A percentile compares a stretch with the other conserved stretches of the same genome.
These are phyloP conservation scores for Chaetodon trifasciatus DNA, from an alignment of 2,797 vertebrate species.

Conservation along the genomic window DNA sequence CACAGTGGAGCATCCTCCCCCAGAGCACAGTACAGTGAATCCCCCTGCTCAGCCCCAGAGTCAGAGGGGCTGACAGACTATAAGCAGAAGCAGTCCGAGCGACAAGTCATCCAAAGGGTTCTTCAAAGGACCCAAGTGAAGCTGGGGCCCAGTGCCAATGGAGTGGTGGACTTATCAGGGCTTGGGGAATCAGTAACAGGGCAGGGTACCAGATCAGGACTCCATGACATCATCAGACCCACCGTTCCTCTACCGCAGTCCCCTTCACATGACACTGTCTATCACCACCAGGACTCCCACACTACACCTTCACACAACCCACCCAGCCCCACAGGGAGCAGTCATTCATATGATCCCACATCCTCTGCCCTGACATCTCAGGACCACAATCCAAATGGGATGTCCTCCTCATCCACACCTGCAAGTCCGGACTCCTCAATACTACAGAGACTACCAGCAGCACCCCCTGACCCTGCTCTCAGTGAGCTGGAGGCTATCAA, in stretches of 20 bases:
- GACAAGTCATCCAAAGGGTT: constrained; percentile 95
- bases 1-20: constrained; percentile 75
- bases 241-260: constrained; percentile 60
- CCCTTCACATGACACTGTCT: constrained; percentile 70
- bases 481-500: constrained; percentile 91
- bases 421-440: constrained; percentile 82
- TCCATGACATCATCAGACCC: constrained; percentile 66
- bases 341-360: constrained; percentile 67
- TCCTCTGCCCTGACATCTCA: constrained; percentile 81
- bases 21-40: constrained; percentile 87
- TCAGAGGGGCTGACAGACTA: constrained; percentile 90
- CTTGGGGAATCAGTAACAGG: constrained; percentile 72
- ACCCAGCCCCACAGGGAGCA: constrained; percentile 63
- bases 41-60: constrained; percentile 85
- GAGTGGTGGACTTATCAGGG: constrained; percentile 86
- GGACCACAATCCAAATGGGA: constrained; percentile 77
- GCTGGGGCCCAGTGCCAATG: constrained; percentile 89
- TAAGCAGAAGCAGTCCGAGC: constrained; percentile 88
- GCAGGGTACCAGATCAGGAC: constrained; percentile 68
- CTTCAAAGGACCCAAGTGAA: constrained; percentile 89
- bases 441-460: constrained; percentile 68
- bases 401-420: constrained; percentile 68
- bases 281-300: constrained; percentile 64
- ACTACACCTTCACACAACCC: constrained; percentile 57
- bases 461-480: constrained; percentile 58